phyloP scores from a whole-genome alignment of 2,797 vertebrate species.

The Sorex maritimensis region DNA sequence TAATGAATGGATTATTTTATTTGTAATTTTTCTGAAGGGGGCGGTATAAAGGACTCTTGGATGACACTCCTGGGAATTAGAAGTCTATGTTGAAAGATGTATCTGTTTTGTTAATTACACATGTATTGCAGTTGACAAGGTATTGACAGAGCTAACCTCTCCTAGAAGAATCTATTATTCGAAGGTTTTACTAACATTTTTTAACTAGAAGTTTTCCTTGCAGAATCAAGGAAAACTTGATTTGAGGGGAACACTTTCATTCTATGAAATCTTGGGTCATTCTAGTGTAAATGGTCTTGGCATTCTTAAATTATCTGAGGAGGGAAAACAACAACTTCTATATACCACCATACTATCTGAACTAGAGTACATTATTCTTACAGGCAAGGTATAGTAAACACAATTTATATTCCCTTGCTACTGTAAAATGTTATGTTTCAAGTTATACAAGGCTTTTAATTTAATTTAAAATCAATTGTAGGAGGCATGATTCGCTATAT shows the following conservation, averaged over 20 bases:
- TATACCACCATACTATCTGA: not conserved
- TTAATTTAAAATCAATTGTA: constrained; percentile 55
- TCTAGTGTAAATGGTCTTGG: constrained; percentile 31
- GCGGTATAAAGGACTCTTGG: not conserved
- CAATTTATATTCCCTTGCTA: not conserved
- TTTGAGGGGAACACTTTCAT: not conserved
- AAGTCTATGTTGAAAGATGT: constrained; percentile 26
- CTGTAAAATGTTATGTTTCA: constrained; percentile 56
- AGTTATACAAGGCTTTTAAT: constrained; percentile 62
- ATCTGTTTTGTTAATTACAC: constrained; percentile 40
- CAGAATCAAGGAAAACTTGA: not conserved
- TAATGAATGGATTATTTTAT: constrained; percentile 17
- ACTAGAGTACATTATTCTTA: not conserved
- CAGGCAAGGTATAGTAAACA: not conserved
- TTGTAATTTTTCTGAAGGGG: not conserved
- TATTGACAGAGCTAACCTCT: not conserved
- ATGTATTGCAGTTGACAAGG: not conserved
- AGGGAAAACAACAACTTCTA: not conserved
- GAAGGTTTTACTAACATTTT: not conserved
- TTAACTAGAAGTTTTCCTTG: not conserved
- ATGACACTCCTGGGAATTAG: not conserved
- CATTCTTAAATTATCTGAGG: constrained; percentile 10
- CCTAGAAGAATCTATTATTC: not conserved
- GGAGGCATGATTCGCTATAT: not conserved
- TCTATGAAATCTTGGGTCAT: not conserved